phyloP scores from a whole-genome alignment of 2,797 vertebrate species.

The Sphaeramia orbicularis region DNA sequence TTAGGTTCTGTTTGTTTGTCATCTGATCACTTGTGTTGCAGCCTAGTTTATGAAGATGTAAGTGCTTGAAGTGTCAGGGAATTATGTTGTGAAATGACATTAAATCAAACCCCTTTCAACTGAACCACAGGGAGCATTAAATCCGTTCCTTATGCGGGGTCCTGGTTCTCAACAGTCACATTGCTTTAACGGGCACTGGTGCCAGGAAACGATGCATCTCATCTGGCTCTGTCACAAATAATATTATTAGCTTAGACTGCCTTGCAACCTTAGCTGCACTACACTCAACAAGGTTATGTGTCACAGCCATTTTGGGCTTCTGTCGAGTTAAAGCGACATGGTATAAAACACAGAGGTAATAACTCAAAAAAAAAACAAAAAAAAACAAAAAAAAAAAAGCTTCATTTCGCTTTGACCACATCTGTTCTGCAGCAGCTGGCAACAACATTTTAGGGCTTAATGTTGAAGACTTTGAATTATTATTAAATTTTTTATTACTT shows the following conservation, averaged over 20 bases:
- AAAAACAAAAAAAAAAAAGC: no score
- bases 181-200: constrained; percentile 35
- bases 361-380: neutral
- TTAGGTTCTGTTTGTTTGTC: no score
- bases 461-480: no score
- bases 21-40: no score
- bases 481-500: neutral
- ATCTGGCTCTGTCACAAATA: constrained; percentile 55
- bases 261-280: constrained; percentile 50
- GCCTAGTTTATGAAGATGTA: no score
- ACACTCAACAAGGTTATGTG: constrained; percentile 2
- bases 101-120: no score
- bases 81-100: no score
- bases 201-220: constrained; percentile 52
- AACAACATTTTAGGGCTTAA: neutral
- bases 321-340: neutral
- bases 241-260: constrained; percentile 71
- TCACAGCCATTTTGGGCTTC: constrained; percentile 5
- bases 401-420: no score
- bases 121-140: neutral
- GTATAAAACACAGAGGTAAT: neutral
- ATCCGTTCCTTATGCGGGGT: constrained; percentile 17
- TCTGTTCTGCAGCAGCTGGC: no score
- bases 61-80: no score
- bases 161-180: constrained; percentile 51